Base-by-base conservation (phyloP, 2,113 vertebrate genomes). In the Jacana jacana region DNA sequence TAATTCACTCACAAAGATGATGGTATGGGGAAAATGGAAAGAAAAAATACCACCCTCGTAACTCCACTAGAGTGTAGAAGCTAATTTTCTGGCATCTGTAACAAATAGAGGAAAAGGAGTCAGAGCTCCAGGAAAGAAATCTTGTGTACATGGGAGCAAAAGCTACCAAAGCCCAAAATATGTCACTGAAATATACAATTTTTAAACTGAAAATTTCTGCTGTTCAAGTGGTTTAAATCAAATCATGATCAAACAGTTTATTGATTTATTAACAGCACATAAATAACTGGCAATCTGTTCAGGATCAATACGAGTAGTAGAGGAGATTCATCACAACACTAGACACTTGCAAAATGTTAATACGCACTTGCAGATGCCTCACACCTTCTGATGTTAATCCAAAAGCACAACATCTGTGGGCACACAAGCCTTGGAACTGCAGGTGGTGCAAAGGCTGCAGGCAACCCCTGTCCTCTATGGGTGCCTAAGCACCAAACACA, bases 401-500 rank as follows among this genome's bases (percentile, higher is more conserved):
- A 5, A 18, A 37, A 20, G 33, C 60, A 13, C 0, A 2, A 22
- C 13, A 61, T 6, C 18, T 5, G 2, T 1, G 1, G 39, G 17
- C 4, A 4, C 75, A 68, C 13, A 44, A 58, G 25, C 5, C 13
- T 18, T 25, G 3, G 1, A 2, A 0, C 6, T 7, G 10, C 2
- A 0, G 16, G 13, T 30, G 16, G 13, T 30, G 19, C 2, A 2
- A 55, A 17, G 20, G 19, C 39, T 63, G 20, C 31, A 39, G 35
- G 7, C 15, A 55, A 31, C 11, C 63, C 48, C 19, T 28, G 4
- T 31, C 48, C 18, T 46, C 11, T 13, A 20, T 2, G 3, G 11
- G 12, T 0, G 1, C 39, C 48, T 0, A 0, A 0, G 3, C 15
- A 33, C 30, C 22, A 28, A 46, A 55, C 3, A 25, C 0, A 0